Base-by-base conservation (phyloP, 2,888 invertebrate species). In the Lypha dubia region DNA sequence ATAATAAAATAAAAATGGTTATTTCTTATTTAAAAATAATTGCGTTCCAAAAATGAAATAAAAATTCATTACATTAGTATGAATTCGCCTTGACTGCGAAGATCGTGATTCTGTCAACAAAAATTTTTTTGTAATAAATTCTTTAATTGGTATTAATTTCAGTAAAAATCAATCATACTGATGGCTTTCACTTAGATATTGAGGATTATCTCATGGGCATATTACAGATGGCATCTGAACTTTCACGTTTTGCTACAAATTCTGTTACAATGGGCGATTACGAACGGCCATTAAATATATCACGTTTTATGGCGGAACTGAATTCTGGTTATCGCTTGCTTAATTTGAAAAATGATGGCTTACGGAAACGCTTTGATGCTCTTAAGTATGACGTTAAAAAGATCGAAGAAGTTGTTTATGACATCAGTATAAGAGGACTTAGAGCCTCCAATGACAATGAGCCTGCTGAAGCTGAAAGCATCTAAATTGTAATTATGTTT, bases 341-440 rank as follows among this genome's bases (percentile, higher is more conserved):
- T 15, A 98, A 98, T 90, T 93, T 98, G 67, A 98, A 98, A 92
- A 98, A 98, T 92, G 98, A 98, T 90, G 94, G 95, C 7, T 93
- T 98, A 3, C 94, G 98, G 70, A 98, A 97, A 90, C 94, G 96
- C 15, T 98, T 96, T 88, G 98, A 98, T 92, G 95, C 95, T 0
- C 93, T 98, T 2, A 96, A 98, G 87, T 98, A 98, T 89, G 98
- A 98, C 89, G 95, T 98, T 24, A 98, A 98, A 92, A 98, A 98
- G 92, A 97, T 98, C 17, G 98, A 98, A 90, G 97, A 97, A 91
- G 96, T 98, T 0, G 97, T 91, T 0, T 97, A 97, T 88, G 97
- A 98, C 89, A 93, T 98, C 51, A 96, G 96, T 85, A 96, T 97
- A 86, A 93, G 97, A 28, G 97, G 97, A 0, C 93, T 97, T 8